Evolutionary conservation across 2,888 invertebrate species (phyloP).

Genomic region (Acanthacorydalis orientalis): DNA sequence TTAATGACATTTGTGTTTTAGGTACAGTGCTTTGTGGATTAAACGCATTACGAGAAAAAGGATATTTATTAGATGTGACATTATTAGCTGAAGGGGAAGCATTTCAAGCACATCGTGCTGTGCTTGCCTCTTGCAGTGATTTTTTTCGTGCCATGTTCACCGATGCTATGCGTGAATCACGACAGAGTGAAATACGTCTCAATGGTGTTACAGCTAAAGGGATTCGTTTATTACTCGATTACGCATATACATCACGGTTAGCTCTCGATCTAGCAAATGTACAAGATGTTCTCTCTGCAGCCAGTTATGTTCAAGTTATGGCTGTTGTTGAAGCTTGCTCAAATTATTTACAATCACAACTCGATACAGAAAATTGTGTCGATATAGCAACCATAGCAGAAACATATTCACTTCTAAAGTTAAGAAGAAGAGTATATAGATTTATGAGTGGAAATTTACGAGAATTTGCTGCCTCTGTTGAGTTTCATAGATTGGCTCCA

Average conservation of each 20-base stretch:
- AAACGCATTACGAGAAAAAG: conserved; percentile 38
- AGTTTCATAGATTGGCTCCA: conserved; percentile 40
- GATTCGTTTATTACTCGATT: conserved; percentile 44
- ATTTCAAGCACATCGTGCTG: conserved; percentile 51
- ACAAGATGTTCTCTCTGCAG: conserved; percentile 49
- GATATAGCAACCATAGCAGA: conserved; percentile 53
- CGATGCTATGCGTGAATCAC: conserved; percentile 47
- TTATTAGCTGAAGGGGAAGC: conserved; percentile 44
- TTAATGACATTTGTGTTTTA: neutral
- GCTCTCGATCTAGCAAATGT: conserved; percentile 43
- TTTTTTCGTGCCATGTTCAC: conserved; percentile 65
- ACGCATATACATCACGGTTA: conserved; percentile 49
- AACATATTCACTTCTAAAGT: conserved; percentile 40
- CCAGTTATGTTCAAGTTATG: conserved; percentile 45
- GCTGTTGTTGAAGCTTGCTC: conserved; percentile 50
- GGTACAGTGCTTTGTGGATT: conserved; percentile 37
- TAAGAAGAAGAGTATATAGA: conserved; percentile 41
- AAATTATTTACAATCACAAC: conserved; percentile 43
- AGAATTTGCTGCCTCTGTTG: conserved; percentile 38
- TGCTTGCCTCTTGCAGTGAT: conserved; percentile 53
- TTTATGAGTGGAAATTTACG: conserved; percentile 46
- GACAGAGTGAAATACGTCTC: conserved; percentile 42
- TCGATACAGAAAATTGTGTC: conserved; percentile 54
- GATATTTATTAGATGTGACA: conserved; percentile 47
- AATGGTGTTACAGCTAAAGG: conserved; percentile 50